Evolutionary conservation across 2,113 vertebrate genomes (phyloP).

Genomic region (Xyliphius kryptos): DNA sequence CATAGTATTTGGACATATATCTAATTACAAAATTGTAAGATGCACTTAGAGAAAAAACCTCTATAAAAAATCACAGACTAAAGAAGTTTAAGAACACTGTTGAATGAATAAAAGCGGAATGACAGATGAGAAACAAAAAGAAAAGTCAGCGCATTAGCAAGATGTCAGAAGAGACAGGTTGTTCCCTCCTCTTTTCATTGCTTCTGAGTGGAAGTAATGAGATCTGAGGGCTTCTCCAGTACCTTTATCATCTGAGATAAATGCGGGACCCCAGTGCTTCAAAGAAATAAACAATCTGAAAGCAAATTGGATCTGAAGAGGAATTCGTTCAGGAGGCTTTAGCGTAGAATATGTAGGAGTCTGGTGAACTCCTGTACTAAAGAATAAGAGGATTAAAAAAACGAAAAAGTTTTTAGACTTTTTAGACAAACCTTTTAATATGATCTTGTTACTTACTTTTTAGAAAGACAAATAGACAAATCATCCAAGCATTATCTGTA

Average conservation of each 20-base stretch:
- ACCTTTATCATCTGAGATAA: conserved; percentile 20
- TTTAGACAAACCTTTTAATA: too few relatives aligned
- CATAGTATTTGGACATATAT: too few relatives aligned
- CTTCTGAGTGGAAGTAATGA: background rate
- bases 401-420: too few relatives aligned
- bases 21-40: too few relatives aligned
- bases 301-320: conserved; percentile 24
- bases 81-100: conserved; percentile 13
- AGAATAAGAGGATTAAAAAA: too few relatives aligned
- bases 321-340: conserved; percentile 10
- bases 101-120: conserved; percentile 13
- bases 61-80: background rate
- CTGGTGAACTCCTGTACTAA: conserved; percentile 1
- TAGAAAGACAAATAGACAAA: too few relatives aligned
- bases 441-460: too few relatives aligned
- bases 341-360: background rate
- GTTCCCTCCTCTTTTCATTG: conserved; percentile 10
- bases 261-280: conserved; percentile 8
- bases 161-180: conserved; percentile 14
- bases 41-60: too few relatives aligned
- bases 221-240: background rate
- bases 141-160: conserved; percentile 2
- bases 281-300: conserved; percentile 17
- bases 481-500: too few relatives aligned
- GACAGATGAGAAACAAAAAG: conserved; percentile 16